Conservation (phyloP, 2,113 vertebrate species). For the Brachypodius melanocephalos region DNA sequence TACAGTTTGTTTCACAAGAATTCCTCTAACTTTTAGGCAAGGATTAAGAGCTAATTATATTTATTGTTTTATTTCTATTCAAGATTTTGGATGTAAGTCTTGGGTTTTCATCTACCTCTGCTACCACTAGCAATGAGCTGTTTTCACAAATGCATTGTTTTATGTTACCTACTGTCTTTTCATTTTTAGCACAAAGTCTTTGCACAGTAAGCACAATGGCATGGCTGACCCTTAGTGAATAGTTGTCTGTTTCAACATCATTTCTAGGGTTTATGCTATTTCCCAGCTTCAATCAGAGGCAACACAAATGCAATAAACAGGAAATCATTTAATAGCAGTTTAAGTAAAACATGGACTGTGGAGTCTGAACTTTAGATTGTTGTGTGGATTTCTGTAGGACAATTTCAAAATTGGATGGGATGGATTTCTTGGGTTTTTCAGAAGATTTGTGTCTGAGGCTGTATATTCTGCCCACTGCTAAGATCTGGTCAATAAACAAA, state of each 20-base stretch:
- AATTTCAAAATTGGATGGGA: not conserved
- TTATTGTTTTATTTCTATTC: not conserved
- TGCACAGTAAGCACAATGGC: not conserved
- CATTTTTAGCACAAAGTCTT: not conserved
- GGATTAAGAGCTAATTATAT: not conserved
- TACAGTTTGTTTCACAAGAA: not conserved
- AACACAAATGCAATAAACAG: not conserved
- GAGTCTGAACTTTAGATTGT: not conserved
- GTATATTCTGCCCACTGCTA: not conserved
- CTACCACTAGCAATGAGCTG: not conserved
- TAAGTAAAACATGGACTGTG: not conserved
- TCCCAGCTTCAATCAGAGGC: not conserved
- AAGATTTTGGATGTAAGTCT: not conserved
- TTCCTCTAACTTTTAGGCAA: not conserved
- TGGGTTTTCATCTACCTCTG: not conserved
- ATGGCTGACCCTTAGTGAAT: not conserved
- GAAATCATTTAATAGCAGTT: not conserved
- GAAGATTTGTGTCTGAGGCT: not conserved
- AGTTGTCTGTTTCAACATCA: not conserved
- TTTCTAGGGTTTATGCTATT: not conserved
- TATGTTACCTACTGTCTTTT: not conserved
- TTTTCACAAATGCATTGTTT: not conserved
- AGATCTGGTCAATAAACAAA: not conserved
- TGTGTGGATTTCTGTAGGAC: not conserved
- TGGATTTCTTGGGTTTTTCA: not conserved